Evolutionary conservation across 2,113 vertebrate genomes (phyloP).

Genomic region (Aphelocoma coerulescens): DNA sequence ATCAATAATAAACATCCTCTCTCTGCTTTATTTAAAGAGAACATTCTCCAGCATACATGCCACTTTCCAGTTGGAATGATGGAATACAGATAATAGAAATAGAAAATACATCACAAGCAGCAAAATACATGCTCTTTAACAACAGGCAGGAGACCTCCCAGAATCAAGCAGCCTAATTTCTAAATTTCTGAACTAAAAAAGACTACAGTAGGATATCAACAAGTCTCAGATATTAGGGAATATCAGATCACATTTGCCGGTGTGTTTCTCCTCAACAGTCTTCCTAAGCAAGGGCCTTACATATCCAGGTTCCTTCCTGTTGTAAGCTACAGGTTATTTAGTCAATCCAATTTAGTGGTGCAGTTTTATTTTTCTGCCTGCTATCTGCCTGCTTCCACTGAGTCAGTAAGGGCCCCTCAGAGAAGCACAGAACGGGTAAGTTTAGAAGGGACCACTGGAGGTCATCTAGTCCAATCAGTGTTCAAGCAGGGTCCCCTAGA

Average conservation of each 20-base stretch:
- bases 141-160: background rate
- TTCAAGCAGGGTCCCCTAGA: background rate
- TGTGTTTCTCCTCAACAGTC: background rate
- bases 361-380: background rate
- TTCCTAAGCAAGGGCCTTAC: background rate
- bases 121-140: background rate
- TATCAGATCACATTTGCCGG: background rate
- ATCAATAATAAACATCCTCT: conserved; percentile 45
- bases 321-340: background rate
- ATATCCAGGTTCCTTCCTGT: background rate
- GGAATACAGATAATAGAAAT: background rate
- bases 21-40: conserved; percentile 25
- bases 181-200: background rate
- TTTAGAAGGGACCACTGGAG: background rate
- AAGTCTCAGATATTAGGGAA: background rate
- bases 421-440: background rate
- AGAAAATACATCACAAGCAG: background rate
- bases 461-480: too few species aligned
- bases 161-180: background rate
- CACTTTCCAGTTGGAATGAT: background rate
- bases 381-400: background rate
- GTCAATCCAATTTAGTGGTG: background rate
- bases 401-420: background rate
- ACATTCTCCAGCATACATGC: background rate
- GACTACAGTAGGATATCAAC: background rate